Evolutionary conservation across 2,888 invertebrate species (phyloP), one percentile per base, ranked within the genome.

Genomic region (Sycophila texana): DNA sequence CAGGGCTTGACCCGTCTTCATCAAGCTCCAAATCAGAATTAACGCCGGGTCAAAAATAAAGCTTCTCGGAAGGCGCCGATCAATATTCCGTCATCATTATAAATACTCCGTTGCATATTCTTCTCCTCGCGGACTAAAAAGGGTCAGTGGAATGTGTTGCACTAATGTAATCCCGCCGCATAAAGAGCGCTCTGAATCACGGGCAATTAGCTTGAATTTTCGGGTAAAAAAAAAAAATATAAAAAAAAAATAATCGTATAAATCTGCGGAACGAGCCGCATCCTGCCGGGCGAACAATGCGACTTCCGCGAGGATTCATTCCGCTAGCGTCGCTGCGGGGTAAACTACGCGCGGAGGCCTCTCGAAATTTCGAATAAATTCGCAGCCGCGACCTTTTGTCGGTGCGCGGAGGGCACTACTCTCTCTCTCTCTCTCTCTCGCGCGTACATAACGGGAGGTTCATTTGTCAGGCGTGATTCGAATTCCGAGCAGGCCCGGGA

Each of bases 391-490:
- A 39, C 39, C 39, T 39, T 39, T 39, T 39, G 39, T 39, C 39
- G 39, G 39, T 18, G 14, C 49, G 49, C 20, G 47, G 49, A 14
- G 26, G 26, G 26, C 26, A 51, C 7, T 47, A n/a, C 67, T 14
- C 22, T 53, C 74, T 57, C 49, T 47, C 67, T 14, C 22, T 53
- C 74, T 47, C 67, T 14, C 22, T 53, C 74, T 57, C 49, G n/a
- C 30, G 22, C 53, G 39, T 2, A 57, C 51, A 49, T 60, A 58
- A 67, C 77, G 60, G 39, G 47, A 39, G 70, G 63, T 74, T 70
- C 51, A 74, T 57, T 74, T 63, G 79, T 79, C 70, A 74, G 68
- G 74, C 78, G 78, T 78, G 74, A 74, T 79, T 68, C 63, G 74
- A 67, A 78, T 78, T 55, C 74, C 68, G 51, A 66, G 22, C 58